These are phyloP conservation scores for Trematocara unimaculatum DNA, from an alignment of 2,113 vertebrate genomes.

Conservation along the genomic window DNA sequence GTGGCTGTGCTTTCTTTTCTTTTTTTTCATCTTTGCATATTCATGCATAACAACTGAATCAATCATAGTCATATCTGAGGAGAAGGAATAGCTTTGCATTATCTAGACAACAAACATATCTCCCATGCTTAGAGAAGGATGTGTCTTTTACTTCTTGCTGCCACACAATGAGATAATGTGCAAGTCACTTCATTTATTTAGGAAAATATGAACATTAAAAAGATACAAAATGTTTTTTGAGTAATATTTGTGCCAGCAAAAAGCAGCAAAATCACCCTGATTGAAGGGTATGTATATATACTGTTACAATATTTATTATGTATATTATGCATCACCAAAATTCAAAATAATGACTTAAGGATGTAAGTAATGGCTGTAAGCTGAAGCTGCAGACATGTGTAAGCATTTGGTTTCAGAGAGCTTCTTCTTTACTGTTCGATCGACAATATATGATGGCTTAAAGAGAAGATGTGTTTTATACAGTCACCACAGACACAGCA, in stretches of 20 bases:
- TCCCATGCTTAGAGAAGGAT: background rate
- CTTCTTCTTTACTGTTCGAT: background rate
- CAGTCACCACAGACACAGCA: background rate
- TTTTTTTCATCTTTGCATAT: background rate
- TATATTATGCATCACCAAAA: background rate
- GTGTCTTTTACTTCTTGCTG: background rate
- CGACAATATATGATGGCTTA: background rate
- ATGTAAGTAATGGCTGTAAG: background rate
- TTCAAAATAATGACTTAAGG: background rate
- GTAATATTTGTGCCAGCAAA: background rate
- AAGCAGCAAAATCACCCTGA: background rate
- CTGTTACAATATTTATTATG: background rate
- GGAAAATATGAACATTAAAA: background rate
- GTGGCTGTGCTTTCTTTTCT: background rate
- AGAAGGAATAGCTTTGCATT: background rate
- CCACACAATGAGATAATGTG: background rate
- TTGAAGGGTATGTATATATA: background rate
- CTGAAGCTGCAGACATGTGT: background rate
- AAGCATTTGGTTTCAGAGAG: background rate
- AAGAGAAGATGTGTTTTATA: background rate
- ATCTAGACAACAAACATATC: background rate
- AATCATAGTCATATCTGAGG: constrained; percentile 18
- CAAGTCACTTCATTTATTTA: background rate
- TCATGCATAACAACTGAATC: constrained; percentile 21
- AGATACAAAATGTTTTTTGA: background rate